Evolutionary conservation across 2,888 invertebrate species (phyloP), one percentile per base, ranked within the genome.

Genomic region (Callyntrura sp.): DNA sequence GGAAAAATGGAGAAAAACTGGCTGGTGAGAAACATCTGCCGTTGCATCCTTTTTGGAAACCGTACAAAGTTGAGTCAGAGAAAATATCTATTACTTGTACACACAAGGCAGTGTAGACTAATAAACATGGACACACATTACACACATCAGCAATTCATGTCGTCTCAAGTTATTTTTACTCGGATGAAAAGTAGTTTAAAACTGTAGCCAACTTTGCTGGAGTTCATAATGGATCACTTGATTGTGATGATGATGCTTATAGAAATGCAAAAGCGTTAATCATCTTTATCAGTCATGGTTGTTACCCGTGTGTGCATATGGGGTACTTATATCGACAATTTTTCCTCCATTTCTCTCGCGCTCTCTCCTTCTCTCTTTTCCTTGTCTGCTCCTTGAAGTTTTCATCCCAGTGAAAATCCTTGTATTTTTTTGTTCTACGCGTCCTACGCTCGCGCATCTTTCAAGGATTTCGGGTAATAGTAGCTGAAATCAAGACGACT

Each of bases 121-220:
- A 81, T 87, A 85, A 28, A 23, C 17, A 70, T 70, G 45, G 12
- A 45, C 43, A 73, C 23, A 73, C 14, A 17, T 17, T 48, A 17
- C 14, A 45, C 14, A 23, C 9, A 45, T 45, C n/a, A 35, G 35
- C 35, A 35, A 43, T 73, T 11, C 73, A 45, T 78, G 88, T 23
- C 82, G 62, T 84, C 78, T 84, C 79, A 88, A 88, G 78, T 83
- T 88, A 88, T 88, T 88, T 86, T 82, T 79, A 28, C 79, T n/a
- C 25, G 28, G 25, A 11, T 87, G 23, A 57, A 62, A 83, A 65
- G 35, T 60, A 79, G 79, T 57, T 79, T 35, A 3, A 68, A 82
- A 62, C 20, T 51, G 57, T 0, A 65, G 68, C 68, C 57, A 86
- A 51, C 43, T 57, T 85, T n/a, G 62, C 89, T 90, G 89, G 89